phyloP scores from a whole-genome alignment of 2,888 invertebrate species.

The Mallateleia sp. region DNA sequence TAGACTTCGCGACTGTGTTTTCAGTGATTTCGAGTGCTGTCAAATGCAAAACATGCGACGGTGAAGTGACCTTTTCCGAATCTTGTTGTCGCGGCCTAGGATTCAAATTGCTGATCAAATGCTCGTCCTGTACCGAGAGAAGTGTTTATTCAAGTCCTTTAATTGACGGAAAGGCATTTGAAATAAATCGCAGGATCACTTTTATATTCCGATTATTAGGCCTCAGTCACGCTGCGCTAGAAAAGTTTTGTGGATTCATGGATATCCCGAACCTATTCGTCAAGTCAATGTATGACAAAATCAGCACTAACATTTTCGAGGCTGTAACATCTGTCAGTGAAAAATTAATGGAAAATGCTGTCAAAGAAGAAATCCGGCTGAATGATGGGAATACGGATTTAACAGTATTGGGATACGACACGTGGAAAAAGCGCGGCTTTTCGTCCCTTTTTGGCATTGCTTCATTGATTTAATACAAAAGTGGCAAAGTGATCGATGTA shows the following conservation, averaged over 20 bases:
- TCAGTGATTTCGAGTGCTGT: constrained; percentile 62
- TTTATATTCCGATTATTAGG: constrained; percentile 29
- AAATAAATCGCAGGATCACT: constrained; percentile 30
- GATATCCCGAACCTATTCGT: constrained; percentile 27
- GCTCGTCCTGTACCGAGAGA: constrained; percentile 28
- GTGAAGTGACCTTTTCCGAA: constrained; percentile 60
- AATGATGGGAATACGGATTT: constrained; percentile 41
- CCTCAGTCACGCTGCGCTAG: constrained; percentile 28
- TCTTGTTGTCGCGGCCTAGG: constrained; percentile 58
- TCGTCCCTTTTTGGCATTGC: constrained; percentile 33
- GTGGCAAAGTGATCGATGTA: constrained; percentile 22
- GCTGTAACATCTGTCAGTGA: constrained; percentile 18
- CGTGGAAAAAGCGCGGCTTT: constrained; percentile 4
- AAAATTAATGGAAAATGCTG: constrained; percentile 28
- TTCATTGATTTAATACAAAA: constrained; percentile 77
- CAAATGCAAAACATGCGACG: constrained; percentile 62
- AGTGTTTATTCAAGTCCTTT: constrained; percentile 31
- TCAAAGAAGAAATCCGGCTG: constrained; percentile 26
- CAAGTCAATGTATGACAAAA: constrained; percentile 28
- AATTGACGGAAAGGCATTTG: constrained; percentile 26
- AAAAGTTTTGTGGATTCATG: constrained; percentile 31
- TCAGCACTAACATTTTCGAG: constrained; percentile 23
- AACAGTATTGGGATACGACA: constrained; percentile 63
- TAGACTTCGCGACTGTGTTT: constrained; percentile 66
- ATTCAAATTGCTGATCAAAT: constrained; percentile 53